phyloP scores from a whole-genome alignment of 2,888 invertebrate species.

The Aproaerema taeniolella region DNA sequence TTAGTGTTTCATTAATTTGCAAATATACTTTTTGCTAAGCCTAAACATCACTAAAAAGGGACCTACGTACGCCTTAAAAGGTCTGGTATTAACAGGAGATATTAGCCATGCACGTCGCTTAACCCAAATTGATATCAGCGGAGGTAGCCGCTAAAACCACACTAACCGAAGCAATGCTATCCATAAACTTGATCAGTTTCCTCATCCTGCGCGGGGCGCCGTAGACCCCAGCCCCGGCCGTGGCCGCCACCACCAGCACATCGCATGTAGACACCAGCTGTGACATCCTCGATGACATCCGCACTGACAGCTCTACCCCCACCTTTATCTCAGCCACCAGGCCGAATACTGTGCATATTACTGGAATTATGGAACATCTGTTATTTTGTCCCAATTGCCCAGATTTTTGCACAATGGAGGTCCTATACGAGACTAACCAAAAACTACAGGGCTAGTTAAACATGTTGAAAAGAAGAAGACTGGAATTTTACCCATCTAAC shows the following conservation, averaged over 20 bases:
- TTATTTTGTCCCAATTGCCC: neutral
- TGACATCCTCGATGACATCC: conserved; percentile 74
- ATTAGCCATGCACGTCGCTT: too few species aligned
- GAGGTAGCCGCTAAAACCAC: too few species aligned
- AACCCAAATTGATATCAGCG: too few species aligned
- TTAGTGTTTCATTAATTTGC: too few species aligned
- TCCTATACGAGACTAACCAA: neutral
- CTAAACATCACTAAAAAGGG: too few species aligned
- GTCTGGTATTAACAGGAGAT: too few species aligned
- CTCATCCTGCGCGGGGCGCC: conserved; percentile 72
- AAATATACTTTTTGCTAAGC: too few species aligned
- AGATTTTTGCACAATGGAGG: neutral
- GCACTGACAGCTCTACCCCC: conserved; percentile 70
- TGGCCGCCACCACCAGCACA: conserved; percentile 70
- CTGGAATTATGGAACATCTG: conserved; percentile 31
- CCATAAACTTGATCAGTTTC: conserved; percentile 67
- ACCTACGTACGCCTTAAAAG: too few species aligned
- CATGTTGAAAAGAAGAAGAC: too few species aligned
- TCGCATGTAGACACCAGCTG: conserved; percentile 77
- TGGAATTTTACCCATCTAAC: too few species aligned
- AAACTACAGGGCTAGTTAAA: too few species aligned
- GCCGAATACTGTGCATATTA: conserved; percentile 63
- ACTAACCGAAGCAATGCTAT: conserved; percentile 63
- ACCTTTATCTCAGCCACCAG: conserved; percentile 72
- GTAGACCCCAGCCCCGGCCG: conserved; percentile 70